Evolutionary conservation across 2,888 invertebrate genomes (phyloP).

Genomic region (Gymnosoma rotundatum): DNA sequence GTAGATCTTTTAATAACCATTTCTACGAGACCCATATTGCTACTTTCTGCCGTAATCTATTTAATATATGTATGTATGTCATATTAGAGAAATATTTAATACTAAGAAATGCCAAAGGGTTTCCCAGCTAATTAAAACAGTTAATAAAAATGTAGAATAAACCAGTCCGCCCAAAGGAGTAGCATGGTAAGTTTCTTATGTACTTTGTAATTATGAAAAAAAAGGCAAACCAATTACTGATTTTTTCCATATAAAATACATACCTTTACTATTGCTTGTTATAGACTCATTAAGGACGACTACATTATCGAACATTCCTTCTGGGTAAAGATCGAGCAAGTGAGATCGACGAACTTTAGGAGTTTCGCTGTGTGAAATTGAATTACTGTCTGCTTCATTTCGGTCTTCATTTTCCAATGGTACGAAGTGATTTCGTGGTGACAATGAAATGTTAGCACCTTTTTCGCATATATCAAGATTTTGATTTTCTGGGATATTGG

Average conservation of each 20-base stretch:
- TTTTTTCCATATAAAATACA: constrained; percentile 1
- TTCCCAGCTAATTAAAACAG: too few relatives aligned
- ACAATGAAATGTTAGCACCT: neutral
- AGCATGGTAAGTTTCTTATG: too few relatives aligned
- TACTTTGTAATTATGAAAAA: too few relatives aligned
- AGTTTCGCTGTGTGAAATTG: constrained; percentile 62
- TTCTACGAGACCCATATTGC: too few relatives aligned
- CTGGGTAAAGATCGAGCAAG: constrained; percentile 84
- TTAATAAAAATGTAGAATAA: too few relatives aligned
- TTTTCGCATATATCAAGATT: neutral
- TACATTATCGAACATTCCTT: constrained; percentile 73
- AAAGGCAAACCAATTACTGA: too few relatives aligned
- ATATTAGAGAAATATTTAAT: too few relatives aligned
- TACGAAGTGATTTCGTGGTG: neutral
- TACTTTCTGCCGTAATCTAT: too few relatives aligned
- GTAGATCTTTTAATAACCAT: too few relatives aligned
- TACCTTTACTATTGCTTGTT: constrained; percentile 73
- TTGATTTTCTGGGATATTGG: neutral
- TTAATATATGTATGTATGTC: too few relatives aligned
- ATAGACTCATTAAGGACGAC: constrained; percentile 35
- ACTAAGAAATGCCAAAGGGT: too few relatives aligned
- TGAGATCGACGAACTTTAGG: constrained; percentile 82
- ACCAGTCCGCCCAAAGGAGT: too few relatives aligned
- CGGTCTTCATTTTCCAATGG: neutral
- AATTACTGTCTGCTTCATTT: neutral